A percentile compares a stretch with the other conserved stretches of the same genome.
These are phyloP conservation scores for Leptinotarsa undecemlineata DNA, from an alignment of 1,140 invertebrate species.

Conservation along the genomic window DNA sequence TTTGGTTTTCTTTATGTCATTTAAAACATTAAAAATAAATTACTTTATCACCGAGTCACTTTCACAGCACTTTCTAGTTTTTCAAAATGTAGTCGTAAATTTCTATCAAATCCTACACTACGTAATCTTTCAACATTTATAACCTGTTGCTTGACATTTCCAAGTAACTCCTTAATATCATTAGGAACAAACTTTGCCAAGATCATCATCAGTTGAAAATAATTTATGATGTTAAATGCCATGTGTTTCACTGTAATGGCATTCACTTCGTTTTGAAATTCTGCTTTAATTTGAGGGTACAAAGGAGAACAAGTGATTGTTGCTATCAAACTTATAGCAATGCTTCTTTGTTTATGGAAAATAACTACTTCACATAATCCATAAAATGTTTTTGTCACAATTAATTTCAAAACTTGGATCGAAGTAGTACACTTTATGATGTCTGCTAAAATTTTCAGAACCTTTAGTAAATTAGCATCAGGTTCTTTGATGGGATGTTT, in stretches of 20 bases:
- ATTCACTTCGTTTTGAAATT: constrained; percentile 36
- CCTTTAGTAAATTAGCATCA: constrained; percentile 47
- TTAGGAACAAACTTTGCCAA: constrained; percentile 45
- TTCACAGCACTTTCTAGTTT: constrained; percentile 38
- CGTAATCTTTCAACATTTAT: constrained; percentile 46
- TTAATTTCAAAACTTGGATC: constrained; percentile 28
- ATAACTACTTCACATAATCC: constrained; percentile 49
- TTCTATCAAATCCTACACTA: constrained; percentile 51
- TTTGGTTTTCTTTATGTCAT: neutral
- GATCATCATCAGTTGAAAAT: constrained; percentile 47
- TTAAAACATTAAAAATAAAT: neutral
- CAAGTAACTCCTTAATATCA: constrained; percentile 39
- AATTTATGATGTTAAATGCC: constrained; percentile 48
- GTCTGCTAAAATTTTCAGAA: constrained; percentile 45
- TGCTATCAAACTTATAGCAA: constrained; percentile 41
- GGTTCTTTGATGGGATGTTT: constrained; percentile 41
- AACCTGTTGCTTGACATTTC: constrained; percentile 43
- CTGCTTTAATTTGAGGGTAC: constrained; percentile 35
- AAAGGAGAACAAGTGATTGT: constrained; percentile 36
- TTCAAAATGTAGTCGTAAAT: constrained; percentile 46
- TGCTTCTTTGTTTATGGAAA: constrained; percentile 44
- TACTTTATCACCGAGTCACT: neutral
- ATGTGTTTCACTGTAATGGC: constrained; percentile 48
- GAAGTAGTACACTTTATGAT: constrained; percentile 38
- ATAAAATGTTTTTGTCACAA: constrained; percentile 41